These are phyloP conservation scores for Paracyclopina nana DNA, from an alignment of 1,140 invertebrate genomes.

Conservation along the genomic window DNA sequence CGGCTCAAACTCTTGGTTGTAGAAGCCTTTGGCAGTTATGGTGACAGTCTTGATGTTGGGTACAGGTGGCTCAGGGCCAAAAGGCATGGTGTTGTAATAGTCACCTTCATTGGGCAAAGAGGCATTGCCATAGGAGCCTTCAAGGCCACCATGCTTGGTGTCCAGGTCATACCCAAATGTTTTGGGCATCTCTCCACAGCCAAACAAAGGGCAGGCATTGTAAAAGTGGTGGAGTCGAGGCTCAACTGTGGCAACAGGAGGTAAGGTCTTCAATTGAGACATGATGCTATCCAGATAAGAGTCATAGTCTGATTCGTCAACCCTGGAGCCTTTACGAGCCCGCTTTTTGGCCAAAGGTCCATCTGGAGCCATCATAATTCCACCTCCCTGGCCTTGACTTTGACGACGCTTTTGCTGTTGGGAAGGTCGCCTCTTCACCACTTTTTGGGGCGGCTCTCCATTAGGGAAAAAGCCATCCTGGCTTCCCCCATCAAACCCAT, in stretches of 20 bases:
- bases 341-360: constrained; percentile 48
- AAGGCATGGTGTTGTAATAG: constrained; percentile 60
- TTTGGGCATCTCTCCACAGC: constrained; percentile 53
- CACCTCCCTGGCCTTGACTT: constrained; percentile 12
- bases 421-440: constrained; percentile 19
- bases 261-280: constrained; percentile 56
- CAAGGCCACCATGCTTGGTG: constrained; percentile 47
- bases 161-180: constrained; percentile 35
- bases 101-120: constrained; percentile 44
- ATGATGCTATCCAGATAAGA: constrained; percentile 68
- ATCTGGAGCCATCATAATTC: too few relatives aligned
- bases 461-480: constrained; percentile 12
- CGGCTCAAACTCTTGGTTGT: constrained; percentile 72
- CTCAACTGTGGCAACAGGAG: constrained; percentile 64
- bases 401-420: constrained; percentile 18
- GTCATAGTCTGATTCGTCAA: constrained; percentile 68
- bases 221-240: constrained; percentile 62
- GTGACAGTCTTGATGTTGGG: constrained; percentile 37
- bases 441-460: constrained; percentile 19
- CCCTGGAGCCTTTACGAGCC: constrained; percentile 49
- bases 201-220: constrained; percentile 54
- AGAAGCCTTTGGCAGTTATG: constrained; percentile 45
- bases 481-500: not conserved
- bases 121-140: constrained; percentile 51
- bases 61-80: constrained; percentile 48